Base-by-base conservation (phyloP, 2,888 invertebrate species). In the Vandiemenella viatica region DNA sequence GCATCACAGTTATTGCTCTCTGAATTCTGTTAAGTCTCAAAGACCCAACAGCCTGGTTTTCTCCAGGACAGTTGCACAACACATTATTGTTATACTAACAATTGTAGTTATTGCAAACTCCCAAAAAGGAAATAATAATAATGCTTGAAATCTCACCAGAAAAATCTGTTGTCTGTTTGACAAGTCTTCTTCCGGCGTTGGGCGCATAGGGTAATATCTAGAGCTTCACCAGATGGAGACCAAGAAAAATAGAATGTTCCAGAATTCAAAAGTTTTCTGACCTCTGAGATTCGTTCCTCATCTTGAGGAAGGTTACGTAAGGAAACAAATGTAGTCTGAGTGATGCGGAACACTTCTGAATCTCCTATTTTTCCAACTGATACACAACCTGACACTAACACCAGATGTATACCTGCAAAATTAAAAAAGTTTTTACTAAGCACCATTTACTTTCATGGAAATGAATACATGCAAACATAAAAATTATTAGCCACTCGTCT, bases 171-270 rank as follows among this genome's bases (percentile, higher is more conserved):
- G 68, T 98, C 97, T 42, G 92, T 84, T 57, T 75, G 75, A 15
- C 72, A 76, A 8, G 85, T 85, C 63, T 83, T 83, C 56, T 80
- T 78, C 60, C 86, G 78, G 57, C 91, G 77, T 70, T 97, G 97
- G 46, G 91, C 88, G 67, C 93, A 95, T 48, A 96, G 69, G 13
- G 95, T 97, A 51, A 98, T 77, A 72, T 98, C 97, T 63, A 93
- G 80, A 43, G 80, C 73, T 54, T 68, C 59, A 43, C 72, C 71
- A 38, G 71, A 65, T 3, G 64, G 55, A 38, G 77, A 77, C 84
- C 87, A 88, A 0, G 95, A 86, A 67, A 98, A 98, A 65, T 98
- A 99, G 67, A 97, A 97, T 32, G 93, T 95, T 10, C 97, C 97
- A n/a, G 96, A 95, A 65, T 92, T 95, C 4, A 98, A 72, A 48